Base-by-base conservation (phyloP, 2,888 invertebrate species). In the Drosophila niveifrons region DNA sequence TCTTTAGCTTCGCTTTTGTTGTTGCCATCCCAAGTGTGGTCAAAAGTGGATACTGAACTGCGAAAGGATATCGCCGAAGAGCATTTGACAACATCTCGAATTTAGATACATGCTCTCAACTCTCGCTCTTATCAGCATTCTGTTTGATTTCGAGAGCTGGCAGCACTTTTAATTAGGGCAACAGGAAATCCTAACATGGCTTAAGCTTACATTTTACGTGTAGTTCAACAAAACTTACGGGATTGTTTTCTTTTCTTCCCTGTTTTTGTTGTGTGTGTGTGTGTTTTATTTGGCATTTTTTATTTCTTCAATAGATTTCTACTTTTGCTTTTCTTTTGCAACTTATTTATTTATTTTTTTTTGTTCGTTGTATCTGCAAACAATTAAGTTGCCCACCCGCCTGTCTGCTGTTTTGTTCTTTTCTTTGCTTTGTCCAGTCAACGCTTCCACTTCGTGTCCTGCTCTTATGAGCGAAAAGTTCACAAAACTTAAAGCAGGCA, bases 321-420 rank as follows among this genome's bases (percentile, higher is more conserved):
- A 18, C 55, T 70, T 70, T 55, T 23, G 23, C n/a, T 69, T 66
- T 69, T 55, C 48, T 67, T 73, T 51, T 53, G 50, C 72, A 88
- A 78, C 79, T 86, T 83, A 80, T 88, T 83, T 85, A 73, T 82
- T 83, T 41, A 13, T 39, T 39, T 11, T 34, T 11, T 34, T 23
- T 23, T 23, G 1, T 23, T n/a, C n/a, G 31, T 34, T 80, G 68
- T 80, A 81, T 88, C 85, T 89, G 88, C 89, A 79, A 89, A 85
- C 88, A 85, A 85, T 85, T 89, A 85, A 79, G 88, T 77, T 79
- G 65, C 63, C 69, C 62, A 61, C 69, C 43, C 13, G 29, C 10
- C 51, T 53, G 56, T 67, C 72, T 59, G 51, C 57, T 69, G 31
- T 46, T 41, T 41, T 28, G 48, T 58, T 59, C 34, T 10, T 3